Evolutionary conservation across 2,888 invertebrate species (phyloP).

Genomic region (Tiphia femorata): DNA sequence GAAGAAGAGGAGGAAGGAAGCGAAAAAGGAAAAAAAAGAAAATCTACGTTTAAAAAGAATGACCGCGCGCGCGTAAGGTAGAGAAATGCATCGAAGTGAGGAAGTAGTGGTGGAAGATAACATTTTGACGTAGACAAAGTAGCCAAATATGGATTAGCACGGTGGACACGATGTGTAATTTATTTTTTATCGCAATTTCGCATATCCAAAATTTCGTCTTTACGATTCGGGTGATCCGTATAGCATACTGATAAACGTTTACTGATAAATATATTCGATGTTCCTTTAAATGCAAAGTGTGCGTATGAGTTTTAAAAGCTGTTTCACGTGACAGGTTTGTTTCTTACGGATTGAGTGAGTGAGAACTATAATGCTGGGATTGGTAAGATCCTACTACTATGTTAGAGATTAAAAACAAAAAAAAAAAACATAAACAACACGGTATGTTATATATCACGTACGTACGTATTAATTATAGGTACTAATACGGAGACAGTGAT

Average conservation of each 20-base stretch:
- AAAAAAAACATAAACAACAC: neutral
- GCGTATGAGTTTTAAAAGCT: conserved; percentile 37
- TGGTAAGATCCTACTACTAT: conserved; percentile 13
- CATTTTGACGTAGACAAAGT: conserved; percentile 13
- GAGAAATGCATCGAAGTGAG: conserved; percentile 13
- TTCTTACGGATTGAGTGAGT: conserved; percentile 24
- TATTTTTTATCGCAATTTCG: conserved; percentile 59
- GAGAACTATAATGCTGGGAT: conserved; percentile 28
- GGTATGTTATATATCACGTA: conserved; percentile 25
- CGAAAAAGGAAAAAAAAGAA: conserved; percentile 21
- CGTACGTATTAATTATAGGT: conserved; percentile 41
- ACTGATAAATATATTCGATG: conserved; percentile 50
- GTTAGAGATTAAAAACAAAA: conserved; percentile 9
- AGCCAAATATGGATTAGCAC: conserved; percentile 47
- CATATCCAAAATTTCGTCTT: conserved; percentile 41
- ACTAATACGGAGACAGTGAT: conserved; percentile 48
- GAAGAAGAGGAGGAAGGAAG: conserved; percentile 21
- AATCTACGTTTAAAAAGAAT: conserved; percentile 22
- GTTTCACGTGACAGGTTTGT: conserved; percentile 15
- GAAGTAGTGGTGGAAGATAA: conserved; percentile 12
- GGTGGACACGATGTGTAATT: conserved; percentile 58
- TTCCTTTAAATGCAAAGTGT: conserved; percentile 55
- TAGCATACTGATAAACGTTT: conserved; percentile 30
- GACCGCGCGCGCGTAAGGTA: conserved; percentile 14
- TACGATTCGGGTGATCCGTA: conserved; percentile 23